A percentile compares a stretch with the other conserved stretches of the same genome.
Evolutionary conservation across 2,797 vertebrate species (phyloP).

Genomic region (Helarctos malayanus): DNA sequence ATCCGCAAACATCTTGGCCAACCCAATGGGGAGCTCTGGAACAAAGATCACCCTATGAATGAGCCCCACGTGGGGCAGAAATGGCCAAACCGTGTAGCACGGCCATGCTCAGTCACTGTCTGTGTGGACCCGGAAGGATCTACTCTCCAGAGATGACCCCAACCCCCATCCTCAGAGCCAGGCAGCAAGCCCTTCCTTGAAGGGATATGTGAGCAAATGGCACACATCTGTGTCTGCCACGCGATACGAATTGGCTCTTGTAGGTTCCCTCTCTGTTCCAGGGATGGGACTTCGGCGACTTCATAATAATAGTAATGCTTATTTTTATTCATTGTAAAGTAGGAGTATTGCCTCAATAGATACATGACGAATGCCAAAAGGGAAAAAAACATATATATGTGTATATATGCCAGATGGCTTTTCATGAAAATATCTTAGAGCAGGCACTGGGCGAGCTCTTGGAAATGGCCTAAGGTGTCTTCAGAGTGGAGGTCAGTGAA

Average conservation of each 20-base stretch:
- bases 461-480: constrained; percentile 71
- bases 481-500: constrained; percentile 68
- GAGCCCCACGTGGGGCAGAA: background rate
- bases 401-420: background rate
- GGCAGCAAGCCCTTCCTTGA: background rate
- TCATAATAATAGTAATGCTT: background rate
- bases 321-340: constrained; percentile 1
- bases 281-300: background rate
- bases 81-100: fast-evolving
- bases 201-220: background rate
- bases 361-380: background rate
- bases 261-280: background rate
- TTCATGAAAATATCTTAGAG: constrained; percentile 61
- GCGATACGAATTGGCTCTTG: no score
- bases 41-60: background rate
- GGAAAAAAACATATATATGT: background rate
- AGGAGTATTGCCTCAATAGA: background rate
- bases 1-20: background rate
- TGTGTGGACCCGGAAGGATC: background rate
- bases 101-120: fast-evolving
- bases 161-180: fast-evolving
- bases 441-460: constrained; percentile 2
- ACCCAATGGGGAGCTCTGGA: background rate
- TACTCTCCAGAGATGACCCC: fast-evolving
- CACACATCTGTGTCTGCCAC: background rate